Evolutionary conservation across 1,140 invertebrate species (phyloP), one percentile per base, ranked within the genome.

Genomic region (Drosophila pectinifera): DNA sequence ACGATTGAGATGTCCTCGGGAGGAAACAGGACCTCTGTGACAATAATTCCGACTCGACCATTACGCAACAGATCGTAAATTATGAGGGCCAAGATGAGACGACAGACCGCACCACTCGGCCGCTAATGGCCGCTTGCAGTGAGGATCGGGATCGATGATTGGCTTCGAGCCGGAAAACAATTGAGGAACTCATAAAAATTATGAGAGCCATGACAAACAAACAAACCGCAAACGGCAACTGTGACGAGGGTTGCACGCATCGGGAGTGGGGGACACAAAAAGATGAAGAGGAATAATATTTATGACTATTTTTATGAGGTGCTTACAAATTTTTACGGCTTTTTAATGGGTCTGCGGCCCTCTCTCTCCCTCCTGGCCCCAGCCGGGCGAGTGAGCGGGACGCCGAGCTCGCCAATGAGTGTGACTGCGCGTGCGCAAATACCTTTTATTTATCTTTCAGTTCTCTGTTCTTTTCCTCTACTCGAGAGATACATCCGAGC

Each of bases 271-370:
- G 43, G 42, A 53, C 58, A 68, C 70, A 72, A 74, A 78, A 85
- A 81, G 73, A 70, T 70, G 68, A 70, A 22, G 64, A 57, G 64
- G 68, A 91, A 91, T 76, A 91, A 81, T 92, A 92, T 92, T 92
- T 92, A 92, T 92, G 91, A 91, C 91, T 85, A 85, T 88, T 92
- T 92, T 92, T 92, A 92, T 91, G 91, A 92, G 91, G 91, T 92
- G 91, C 86, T 92, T 92, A 92, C 91, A 92, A 91, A 92, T 92
- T 91, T 92, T 91, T 92, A 92, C 88, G 90, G 80, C 69, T 91
- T 91, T 92, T 92, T 92, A 92, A 92, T 92, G 84, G 91, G 80
- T 76, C 72, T 75, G 74, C 76, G 51, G 31, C 61, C 55, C 55
- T 67, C 62, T 64, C 74, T 58, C 63, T 65, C 20, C 41, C 42